phyloP scores from a whole-genome alignment of 2,797 vertebrate genomes.

The Myotis findleyi region DNA sequence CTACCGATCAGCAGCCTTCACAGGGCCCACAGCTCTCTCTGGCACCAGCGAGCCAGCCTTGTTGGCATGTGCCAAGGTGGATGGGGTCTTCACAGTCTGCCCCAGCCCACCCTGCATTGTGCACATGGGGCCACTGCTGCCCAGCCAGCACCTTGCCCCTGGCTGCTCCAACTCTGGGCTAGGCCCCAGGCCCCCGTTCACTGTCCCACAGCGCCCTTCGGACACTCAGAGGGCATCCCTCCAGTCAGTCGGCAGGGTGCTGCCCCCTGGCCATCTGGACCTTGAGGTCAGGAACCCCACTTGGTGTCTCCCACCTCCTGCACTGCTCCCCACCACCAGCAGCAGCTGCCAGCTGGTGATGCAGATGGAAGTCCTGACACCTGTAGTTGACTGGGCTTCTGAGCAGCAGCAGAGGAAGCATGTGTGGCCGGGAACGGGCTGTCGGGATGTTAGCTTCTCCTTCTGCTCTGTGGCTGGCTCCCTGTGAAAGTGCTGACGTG shows the following conservation, averaged over 20 bases:
- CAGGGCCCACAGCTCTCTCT: neutral
- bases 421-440: neutral
- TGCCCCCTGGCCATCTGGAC: neutral
- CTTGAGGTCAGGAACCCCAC: neutral
- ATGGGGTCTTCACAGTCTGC: too few species aligned
- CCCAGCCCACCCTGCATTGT: fast-evolving
- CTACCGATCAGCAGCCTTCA: neutral
- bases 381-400: neutral
- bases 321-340: neutral
- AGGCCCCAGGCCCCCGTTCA: neutral
- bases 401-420: neutral
- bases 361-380: neutral
- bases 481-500: neutral
- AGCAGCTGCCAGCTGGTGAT: neutral
- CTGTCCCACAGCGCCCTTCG: fast-evolving
- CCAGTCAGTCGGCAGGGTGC: neutral
- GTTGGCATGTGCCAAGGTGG: neutral
- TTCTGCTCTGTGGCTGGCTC: neutral
- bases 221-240: neutral
- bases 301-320: neutral
- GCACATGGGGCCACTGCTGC: neutral
- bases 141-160: neutral
- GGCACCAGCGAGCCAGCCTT: neutral
- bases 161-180: neutral
- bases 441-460: neutral